These are phyloP conservation scores for Trichonephila inaurata DNA, from an alignment of 1,140 invertebrate genomes.

Conservation along the genomic window DNA sequence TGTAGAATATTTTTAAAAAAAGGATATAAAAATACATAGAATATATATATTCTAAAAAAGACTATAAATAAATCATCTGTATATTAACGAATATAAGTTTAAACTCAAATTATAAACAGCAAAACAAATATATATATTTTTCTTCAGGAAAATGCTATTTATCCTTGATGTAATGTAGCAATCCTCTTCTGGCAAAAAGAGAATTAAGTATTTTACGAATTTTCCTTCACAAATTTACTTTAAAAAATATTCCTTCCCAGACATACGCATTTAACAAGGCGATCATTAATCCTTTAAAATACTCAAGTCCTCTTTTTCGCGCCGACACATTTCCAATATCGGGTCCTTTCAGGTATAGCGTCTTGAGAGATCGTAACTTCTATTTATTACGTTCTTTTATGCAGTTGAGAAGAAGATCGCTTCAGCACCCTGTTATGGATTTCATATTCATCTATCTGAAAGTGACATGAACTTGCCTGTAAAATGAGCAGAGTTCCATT, in stretches of 20 bases:
- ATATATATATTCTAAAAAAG: no score
- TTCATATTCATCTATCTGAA: constrained; percentile 41
- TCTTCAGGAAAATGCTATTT: no score
- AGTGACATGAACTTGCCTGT: neutral
- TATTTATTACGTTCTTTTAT: constrained; percentile 49
- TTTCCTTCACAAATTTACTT: neutral
- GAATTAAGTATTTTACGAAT: neutral
- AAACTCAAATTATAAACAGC: no score
- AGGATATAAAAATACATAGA: no score
- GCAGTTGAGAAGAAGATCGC: neutral
- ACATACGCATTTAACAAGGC: neutral
- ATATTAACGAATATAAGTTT: no score
- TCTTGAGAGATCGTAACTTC: constrained; percentile 31
- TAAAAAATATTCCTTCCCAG: neutral
- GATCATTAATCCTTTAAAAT: constrained; percentile 44
- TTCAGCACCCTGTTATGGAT: constrained; percentile 51
- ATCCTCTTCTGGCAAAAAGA: neutral
- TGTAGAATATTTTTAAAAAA: no score
- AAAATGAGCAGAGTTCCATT: constrained; percentile 12
- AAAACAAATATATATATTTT: no score
- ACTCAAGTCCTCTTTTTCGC: neutral
- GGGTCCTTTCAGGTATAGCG: neutral
- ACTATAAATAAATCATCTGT: no score
- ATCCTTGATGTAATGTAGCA: neutral
- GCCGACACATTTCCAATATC: constrained; percentile 44